Base-by-base conservation (phyloP, 1,140 invertebrate species). In the Chlorops oryzae region DNA sequence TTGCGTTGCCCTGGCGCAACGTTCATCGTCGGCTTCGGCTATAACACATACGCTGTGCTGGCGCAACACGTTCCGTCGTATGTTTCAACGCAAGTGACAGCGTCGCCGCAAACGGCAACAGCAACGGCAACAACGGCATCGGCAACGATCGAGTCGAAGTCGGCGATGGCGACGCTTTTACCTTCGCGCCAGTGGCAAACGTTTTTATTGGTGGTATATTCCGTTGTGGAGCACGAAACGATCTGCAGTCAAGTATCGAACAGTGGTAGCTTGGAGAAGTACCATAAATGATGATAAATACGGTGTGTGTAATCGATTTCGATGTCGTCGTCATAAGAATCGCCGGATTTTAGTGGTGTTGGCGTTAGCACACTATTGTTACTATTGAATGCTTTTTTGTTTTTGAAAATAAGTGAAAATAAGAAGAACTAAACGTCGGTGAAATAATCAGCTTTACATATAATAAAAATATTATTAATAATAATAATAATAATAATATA, bases 61-160 rank as follows among this genome's bases (percentile, higher is more conserved):
- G 45, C 45, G 45, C 20, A 47, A 47, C 21, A 47, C 45, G 20
- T 20, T 47, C 20, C 27, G 45, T 5, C 45, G 45, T 5, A 47
- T 47, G 45, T 47, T 47, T 47, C 45, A 47, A 28, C 27, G 45
- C 12, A 47, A 47, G 32, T 47, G 45, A 47, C 45, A 22, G 17
- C 37, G 45, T 22, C 45, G 42, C 42, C n/a, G n/a, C 27, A 32
- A 32, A 13, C 27, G n/a, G 27, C 7, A 32, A 32, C n/a, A 32
- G 7, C 7, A 32, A 28, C 45, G 45, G 12, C 28, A 28, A 34
- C 45, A 34, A 22, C 45, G 45, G 3, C 45, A 47, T 32, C 45
- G 45, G 23, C 21, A 47, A 20, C 45, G 45, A 22, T 25, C 27
- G 37, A 28, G 28, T 47, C 34, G 32, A 34, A 12, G 34, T 47